These are phyloP conservation scores for Gymnodraco acuticeps DNA, from an alignment of 2,797 vertebrate species.

Conservation along the genomic window DNA sequence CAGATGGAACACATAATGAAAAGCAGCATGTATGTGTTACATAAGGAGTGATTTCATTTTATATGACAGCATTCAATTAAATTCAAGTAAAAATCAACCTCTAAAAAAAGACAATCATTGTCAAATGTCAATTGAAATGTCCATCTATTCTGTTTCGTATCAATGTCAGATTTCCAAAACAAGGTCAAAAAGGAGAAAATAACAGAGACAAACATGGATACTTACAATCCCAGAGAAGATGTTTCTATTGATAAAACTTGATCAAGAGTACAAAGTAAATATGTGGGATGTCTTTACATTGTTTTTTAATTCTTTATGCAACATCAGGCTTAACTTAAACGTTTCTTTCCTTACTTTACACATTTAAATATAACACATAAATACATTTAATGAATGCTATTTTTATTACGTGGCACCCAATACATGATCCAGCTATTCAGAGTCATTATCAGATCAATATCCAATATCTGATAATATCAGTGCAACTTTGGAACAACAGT, in stretches of 20 bases:
- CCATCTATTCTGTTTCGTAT: background rate
- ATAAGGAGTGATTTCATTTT: slow-evolving; percentile 3
- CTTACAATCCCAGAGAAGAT: background rate
- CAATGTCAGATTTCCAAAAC: background rate
- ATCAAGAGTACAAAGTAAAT: background rate
- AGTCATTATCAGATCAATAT: too few species aligned
- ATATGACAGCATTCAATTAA: background rate
- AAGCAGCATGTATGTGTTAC: slow-evolving; percentile 11
- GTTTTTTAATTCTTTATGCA: too few species aligned
- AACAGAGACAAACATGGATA: background rate
- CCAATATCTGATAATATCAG: too few species aligned
- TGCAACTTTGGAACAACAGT: background rate
- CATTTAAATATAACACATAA: too few species aligned
- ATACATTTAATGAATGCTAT: too few species aligned
- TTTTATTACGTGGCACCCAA: too few species aligned
- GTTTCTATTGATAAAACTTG: background rate
- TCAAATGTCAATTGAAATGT: background rate
- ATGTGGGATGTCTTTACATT: too few species aligned
- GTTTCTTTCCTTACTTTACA: too few species aligned
- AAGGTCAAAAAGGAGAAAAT: background rate
- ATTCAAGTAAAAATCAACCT: background rate
- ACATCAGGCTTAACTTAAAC: too few species aligned
- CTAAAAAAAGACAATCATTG: background rate
- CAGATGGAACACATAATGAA: slow-evolving; percentile 32
- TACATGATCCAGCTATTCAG: too few species aligned